phyloP scores from a whole-genome alignment of 2,888 invertebrate genomes.

The Anodontia alba region DNA sequence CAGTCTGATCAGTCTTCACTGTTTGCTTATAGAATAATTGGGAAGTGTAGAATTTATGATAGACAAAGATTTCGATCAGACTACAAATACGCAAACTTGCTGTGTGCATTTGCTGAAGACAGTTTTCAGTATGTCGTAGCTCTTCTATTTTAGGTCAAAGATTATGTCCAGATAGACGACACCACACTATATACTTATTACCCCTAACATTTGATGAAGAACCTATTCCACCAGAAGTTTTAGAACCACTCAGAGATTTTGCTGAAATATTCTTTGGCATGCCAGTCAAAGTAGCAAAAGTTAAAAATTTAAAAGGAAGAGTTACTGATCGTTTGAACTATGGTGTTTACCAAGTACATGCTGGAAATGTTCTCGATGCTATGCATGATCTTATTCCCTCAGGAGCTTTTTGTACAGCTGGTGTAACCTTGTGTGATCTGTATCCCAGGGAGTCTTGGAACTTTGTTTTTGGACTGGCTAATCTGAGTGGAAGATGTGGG shows the following conservation, averaged over 20 bases:
- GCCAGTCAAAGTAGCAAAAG: conserved; percentile 50
- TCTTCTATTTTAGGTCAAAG: neutral
- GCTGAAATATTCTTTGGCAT: conserved; percentile 66
- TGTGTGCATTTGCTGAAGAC: too few relatives aligned
- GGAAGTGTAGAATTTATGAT: too few relatives aligned
- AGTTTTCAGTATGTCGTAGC: too few relatives aligned
- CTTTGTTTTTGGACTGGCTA: conserved; percentile 75
- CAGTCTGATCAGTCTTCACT: too few relatives aligned
- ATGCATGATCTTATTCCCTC: conserved; percentile 48
- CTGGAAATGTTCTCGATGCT: conserved; percentile 53
- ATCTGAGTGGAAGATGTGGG: conserved; percentile 54
- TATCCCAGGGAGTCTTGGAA: conserved; percentile 69
- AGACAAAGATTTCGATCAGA: too few relatives aligned
- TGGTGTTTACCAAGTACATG: conserved; percentile 64
- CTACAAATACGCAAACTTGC: too few relatives aligned
- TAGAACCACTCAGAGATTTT: conserved; percentile 55
- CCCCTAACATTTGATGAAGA: conserved; percentile 64
- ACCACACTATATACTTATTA: conserved; percentile 56
- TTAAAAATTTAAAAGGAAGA: conserved; percentile 46
- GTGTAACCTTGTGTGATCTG: conserved; percentile 72
- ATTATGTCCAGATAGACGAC: conserved; percentile 17
- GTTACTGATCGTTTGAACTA: conserved; percentile 59
- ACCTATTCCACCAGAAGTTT: conserved; percentile 52
- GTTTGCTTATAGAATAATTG: too few relatives aligned
- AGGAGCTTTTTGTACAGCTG: conserved; percentile 72